Base-by-base conservation (phyloP, 2,797 vertebrate species). In the Nannoperca obscura region DNA sequence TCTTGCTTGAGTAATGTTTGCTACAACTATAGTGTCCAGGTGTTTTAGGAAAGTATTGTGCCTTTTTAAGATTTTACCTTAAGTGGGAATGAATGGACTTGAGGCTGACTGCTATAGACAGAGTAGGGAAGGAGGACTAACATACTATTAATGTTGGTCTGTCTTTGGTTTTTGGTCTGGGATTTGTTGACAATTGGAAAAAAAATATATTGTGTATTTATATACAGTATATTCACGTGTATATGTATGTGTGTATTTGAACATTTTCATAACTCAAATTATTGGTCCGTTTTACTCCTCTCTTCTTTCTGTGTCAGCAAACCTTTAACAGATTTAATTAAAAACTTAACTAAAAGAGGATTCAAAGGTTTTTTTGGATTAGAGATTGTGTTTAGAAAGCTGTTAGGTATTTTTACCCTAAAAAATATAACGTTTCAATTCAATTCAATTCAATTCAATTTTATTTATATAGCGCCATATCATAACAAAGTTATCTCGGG, bases 61-160 rank as follows among this genome's bases (percentile, higher is more conserved):
- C 32, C 42, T 65, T 62, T 62, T 8, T 13, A 44, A 60, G 17
- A 76, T 76, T 36, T 5, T 54, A 40, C 20, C 15, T 62, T 36
- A 38, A 61, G 30, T 54, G n/a, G 17, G 12, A 20, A 66, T 59
- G 6, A 66, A 59, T 46, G 64, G 60, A 20, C 20, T 36, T 44
- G 34, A 22, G 49, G 24, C 47, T 62, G 38, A 20, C 42, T 58
- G 71, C 72, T 19, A n/a, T 27, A 27, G 24, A 27, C 24, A 27
- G 24, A 27, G 24, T 27, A 27, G 24, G 24, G 24, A 27, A 27
- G 24, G 24, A 27, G 24, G 24, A 27, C 24, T 27, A 27, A 27
- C 24, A 27, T 27, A 27, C 24, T 27, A 27, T 27, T 27, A 27
- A 2, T 2, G 24, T 27, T 27, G 24, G 24, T 27, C 24, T 27